phyloP scores from a whole-genome alignment of 1,140 invertebrate genomes.

The Rhopalosiphum maidis region DNA sequence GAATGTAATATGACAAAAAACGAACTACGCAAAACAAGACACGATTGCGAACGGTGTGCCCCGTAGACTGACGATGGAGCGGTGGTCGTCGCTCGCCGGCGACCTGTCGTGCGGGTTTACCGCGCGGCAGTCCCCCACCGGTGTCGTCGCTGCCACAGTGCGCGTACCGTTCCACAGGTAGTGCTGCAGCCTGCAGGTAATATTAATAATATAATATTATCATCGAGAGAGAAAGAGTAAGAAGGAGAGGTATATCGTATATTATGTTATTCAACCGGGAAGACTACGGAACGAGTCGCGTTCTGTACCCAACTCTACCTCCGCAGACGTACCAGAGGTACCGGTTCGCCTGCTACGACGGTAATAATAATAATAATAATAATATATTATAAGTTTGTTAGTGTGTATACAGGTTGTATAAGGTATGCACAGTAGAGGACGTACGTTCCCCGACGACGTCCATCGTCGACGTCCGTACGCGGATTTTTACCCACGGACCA shows the following conservation, averaged over 20 bases:
- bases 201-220: background rate
- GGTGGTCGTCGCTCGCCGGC: background rate
- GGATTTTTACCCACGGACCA: background rate
- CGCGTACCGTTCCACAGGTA: constrained; percentile 4
- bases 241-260: background rate
- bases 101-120: constrained; percentile 44
- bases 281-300: background rate
- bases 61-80: constrained; percentile 41
- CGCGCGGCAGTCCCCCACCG: background rate
- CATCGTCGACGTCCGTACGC: background rate
- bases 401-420: background rate
- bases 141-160: background rate
- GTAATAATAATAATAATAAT: background rate
- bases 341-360: constrained; percentile 41
- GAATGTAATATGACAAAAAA: background rate
- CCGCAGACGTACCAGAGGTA: background rate
- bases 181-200: constrained; percentile 3
- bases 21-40: background rate
- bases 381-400: background rate
- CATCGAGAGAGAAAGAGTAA: background rate
- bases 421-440: background rate
- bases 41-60: constrained; percentile 5
- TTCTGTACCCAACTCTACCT: background rate
- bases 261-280: background rate
- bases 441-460: background rate